These are phyloP conservation scores for Nibea albiflora DNA, from an alignment of 2,113 vertebrate genomes.

Conservation along the genomic window DNA sequence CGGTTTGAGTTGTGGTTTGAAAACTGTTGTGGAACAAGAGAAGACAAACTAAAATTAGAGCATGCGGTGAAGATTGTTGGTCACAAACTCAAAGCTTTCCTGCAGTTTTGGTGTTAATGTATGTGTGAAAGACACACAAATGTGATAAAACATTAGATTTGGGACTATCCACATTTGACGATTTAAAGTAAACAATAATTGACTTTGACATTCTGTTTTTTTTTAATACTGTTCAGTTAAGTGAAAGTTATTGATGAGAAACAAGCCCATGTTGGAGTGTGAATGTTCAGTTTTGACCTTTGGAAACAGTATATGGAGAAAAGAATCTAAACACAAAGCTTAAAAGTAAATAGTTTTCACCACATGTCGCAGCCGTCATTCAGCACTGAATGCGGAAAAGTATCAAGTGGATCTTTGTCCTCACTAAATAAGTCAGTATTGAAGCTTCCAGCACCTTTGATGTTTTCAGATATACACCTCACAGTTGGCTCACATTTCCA, in stretches of 20 bases:
- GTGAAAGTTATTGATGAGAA: not conserved
- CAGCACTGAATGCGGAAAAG: not conserved
- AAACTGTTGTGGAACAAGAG: not conserved
- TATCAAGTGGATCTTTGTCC: conserved; percentile 1
- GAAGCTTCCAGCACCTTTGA: not conserved
- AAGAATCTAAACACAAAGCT: not conserved
- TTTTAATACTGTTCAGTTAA: not conserved
- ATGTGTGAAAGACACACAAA: not conserved
- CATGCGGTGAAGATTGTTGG: not conserved
- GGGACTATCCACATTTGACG: not conserved
- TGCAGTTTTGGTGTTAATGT: not conserved
- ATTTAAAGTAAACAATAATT: not conserved
- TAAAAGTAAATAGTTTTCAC: not conserved
- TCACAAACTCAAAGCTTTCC: not conserved
- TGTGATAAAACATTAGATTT: not conserved
- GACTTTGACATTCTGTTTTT: not conserved
- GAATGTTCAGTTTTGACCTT: not conserved
- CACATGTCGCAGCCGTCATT: not conserved
- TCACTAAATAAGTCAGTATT: not conserved
- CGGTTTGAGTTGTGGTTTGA: not conserved
- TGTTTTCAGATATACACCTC: not conserved
- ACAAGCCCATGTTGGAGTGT: not conserved
- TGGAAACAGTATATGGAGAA: not conserved
- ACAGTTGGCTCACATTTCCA: not conserved
- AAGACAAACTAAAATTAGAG: not conserved